These are phyloP conservation scores for Sitophilus oryzae DNA, from an alignment of 1,140 invertebrate genomes.

Conservation along the genomic window DNA sequence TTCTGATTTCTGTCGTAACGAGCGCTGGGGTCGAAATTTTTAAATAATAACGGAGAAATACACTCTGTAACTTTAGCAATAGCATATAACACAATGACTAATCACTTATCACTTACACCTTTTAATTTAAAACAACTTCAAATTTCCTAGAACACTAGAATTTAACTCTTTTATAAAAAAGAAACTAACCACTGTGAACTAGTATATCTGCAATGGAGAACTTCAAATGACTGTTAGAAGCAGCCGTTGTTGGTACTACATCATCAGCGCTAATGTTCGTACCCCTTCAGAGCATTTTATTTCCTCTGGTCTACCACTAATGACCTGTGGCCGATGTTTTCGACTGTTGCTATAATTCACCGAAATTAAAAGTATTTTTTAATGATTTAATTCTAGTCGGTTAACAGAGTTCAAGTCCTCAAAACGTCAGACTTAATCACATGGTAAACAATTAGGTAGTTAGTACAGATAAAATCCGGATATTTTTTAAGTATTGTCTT, in stretches of 20 bases:
- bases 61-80: too few relatives aligned
- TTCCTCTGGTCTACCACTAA: constrained; percentile 37
- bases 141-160: too few relatives aligned
- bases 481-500: too few relatives aligned
- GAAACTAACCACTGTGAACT: too few relatives aligned
- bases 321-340: constrained; percentile 39
- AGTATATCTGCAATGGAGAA: constrained; percentile 33
- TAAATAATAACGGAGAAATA: too few relatives aligned
- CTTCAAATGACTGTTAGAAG: constrained; percentile 38
- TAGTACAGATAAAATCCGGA: constrained; percentile 1
- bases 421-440: not conserved
- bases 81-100: too few relatives aligned
- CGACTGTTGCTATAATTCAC: constrained; percentile 13
- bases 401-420: not conserved
- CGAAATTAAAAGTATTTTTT: constrained; percentile 13
- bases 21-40: too few relatives aligned
- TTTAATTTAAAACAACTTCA: too few relatives aligned
- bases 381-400: constrained; percentile 10
- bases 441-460: not conserved
- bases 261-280: constrained; percentile 44
- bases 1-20: too few relatives aligned
- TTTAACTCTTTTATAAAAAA: too few relatives aligned
- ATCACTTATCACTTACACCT: too few relatives aligned
- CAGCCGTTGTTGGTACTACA: constrained; percentile 31
- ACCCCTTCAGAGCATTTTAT: constrained; percentile 44